phyloP scores from a whole-genome alignment of 2,113 vertebrate genomes.

The Engystomops pustulosus region DNA sequence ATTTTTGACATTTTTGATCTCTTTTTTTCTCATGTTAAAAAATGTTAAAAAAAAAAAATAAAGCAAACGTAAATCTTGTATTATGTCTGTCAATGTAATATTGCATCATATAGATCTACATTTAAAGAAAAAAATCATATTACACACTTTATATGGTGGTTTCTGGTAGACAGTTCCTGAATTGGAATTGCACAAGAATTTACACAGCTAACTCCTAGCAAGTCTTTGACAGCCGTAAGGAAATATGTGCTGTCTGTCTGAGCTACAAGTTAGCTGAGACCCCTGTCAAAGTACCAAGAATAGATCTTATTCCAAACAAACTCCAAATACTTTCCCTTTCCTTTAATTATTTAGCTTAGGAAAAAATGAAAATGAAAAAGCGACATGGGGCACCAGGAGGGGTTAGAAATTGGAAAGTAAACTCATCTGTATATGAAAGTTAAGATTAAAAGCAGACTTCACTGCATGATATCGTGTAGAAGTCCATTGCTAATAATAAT shows the following conservation, averaged over 20 bases:
- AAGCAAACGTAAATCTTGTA: too few species aligned
- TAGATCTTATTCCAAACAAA: slow-evolving; percentile 23
- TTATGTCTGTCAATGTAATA: too few species aligned
- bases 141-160: not conserved
- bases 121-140: not conserved
- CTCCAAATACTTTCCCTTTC: not conserved
- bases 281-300: slow-evolving; percentile 1
- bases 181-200: not conserved
- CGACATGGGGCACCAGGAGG: not conserved
- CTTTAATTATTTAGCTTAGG: not conserved
- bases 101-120: not conserved
- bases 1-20: too few species aligned
- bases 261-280: not conserved
- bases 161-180: not conserved
- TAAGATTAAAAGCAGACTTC: not conserved
- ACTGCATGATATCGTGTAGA: not conserved
- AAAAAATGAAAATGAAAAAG: not conserved
- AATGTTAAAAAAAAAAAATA: too few species aligned
- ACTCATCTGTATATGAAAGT: not conserved
- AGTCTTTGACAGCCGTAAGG: slow-evolving; percentile 5
- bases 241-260: slow-evolving; percentile 13
- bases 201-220: not conserved
- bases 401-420: not conserved
- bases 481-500: too few species aligned
- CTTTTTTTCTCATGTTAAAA: too few species aligned